phyloP scores from a whole-genome alignment of 2,797 vertebrate genomes.

The Pseudochromis fuscus region DNA sequence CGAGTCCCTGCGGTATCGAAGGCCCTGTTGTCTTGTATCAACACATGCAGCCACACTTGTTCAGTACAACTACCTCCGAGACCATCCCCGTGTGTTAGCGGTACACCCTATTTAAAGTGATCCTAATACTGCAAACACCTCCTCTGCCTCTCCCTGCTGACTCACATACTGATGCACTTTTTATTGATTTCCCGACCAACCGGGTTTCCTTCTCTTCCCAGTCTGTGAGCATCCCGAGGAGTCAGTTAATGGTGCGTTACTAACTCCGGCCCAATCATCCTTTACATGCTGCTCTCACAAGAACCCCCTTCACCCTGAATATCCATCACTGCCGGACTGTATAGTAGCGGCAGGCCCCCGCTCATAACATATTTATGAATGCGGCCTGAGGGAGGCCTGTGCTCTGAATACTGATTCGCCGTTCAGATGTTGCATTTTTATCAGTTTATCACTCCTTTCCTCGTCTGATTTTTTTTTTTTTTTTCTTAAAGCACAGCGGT shows the following conservation, averaged over 20 bases:
- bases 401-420: constrained; percentile 62
- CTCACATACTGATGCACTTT: constrained; percentile 48
- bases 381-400: constrained; percentile 43
- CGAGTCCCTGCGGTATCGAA: background rate
- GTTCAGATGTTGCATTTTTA: constrained; percentile 39
- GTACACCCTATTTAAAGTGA: constrained; percentile 36
- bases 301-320: constrained; percentile 65
- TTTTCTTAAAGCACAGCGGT: too few relatives aligned
- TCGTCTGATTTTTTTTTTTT: too few relatives aligned
- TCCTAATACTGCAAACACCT: constrained; percentile 43
- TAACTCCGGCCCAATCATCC: constrained; percentile 70
- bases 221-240: constrained; percentile 53
- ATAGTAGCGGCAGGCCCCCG: constrained; percentile 35
- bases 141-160: constrained; percentile 3
- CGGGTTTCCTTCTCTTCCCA: constrained; percentile 32
- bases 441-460: too few relatives aligned
- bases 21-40: constrained; percentile 12
- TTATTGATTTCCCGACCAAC: constrained; percentile 63
- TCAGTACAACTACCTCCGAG: too few relatives aligned
- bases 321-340: constrained; percentile 67
- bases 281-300: constrained; percentile 74
- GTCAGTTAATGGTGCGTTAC: constrained; percentile 71
- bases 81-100: constrained; percentile 35
- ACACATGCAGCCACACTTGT: constrained; percentile 9
- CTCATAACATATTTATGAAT: constrained; percentile 74